Conservation (phyloP, 1,140 invertebrate species). For the Latrodectus geometricus region DNA sequence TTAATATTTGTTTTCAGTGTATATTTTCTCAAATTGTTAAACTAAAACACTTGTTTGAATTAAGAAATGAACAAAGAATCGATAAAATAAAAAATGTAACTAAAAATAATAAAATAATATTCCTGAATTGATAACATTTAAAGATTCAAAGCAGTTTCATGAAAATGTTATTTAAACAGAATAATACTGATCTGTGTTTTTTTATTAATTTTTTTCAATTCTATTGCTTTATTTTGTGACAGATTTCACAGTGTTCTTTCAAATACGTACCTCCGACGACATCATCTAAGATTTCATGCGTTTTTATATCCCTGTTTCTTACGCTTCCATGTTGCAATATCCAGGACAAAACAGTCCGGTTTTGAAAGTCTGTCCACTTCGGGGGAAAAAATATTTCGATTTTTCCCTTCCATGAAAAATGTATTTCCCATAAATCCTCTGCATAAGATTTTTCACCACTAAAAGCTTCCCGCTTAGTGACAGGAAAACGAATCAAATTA, state of each 20-base stretch:
- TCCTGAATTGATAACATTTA: too few species aligned
- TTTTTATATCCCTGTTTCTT: background rate
- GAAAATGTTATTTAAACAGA: too few species aligned
- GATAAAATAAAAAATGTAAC: too few species aligned
- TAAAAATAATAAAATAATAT: too few species aligned
- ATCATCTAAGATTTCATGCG: too few species aligned
- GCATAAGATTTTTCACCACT: constrained; percentile 8
- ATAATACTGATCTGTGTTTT: too few species aligned
- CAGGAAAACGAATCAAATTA: background rate
- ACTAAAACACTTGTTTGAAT: too few species aligned
- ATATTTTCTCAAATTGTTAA: too few species aligned
- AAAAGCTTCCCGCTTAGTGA: constrained; percentile 5
- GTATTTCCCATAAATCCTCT: background rate
- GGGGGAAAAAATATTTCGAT: background rate
- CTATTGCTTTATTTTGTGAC: background rate
- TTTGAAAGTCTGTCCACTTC: background rate
- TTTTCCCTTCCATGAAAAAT: background rate
- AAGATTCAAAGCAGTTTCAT: too few species aligned
- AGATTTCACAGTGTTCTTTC: background rate
- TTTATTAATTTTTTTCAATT: too few species aligned
- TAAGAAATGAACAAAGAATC: too few species aligned
- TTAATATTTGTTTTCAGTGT: too few species aligned
- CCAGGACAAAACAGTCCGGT: background rate
- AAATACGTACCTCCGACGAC: background rate
- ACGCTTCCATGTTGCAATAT: background rate